Conservation (phyloP, 1,140 invertebrate species). For the Tetraneura akinire region DNA sequence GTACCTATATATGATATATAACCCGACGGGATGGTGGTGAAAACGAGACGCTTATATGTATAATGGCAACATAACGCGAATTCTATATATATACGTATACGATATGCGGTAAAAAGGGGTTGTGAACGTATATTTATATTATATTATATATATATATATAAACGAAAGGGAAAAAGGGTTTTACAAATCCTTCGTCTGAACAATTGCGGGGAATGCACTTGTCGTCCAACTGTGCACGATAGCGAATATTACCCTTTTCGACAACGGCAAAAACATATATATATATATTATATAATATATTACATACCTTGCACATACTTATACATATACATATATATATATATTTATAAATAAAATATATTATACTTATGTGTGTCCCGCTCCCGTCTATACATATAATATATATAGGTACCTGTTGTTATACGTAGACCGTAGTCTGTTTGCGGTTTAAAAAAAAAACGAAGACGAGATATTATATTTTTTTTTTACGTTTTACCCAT, state of each 20-base stretch:
- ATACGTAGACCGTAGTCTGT: neutral
- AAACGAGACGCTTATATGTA: slow-evolving; percentile 15
- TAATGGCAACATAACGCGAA: slow-evolving; percentile 31
- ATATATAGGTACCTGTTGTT: slow-evolving; percentile 45
- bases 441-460: neutral
- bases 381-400: too few species aligned
- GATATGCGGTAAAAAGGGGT: slow-evolving; percentile 30
- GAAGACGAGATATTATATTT: neutral
- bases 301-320: too few species aligned
- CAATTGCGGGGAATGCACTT: slow-evolving; percentile 43
- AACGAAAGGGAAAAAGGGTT: slow-evolving; percentile 31
- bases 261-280: neutral
- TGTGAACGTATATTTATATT: slow-evolving; percentile 8
- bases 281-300: too few species aligned
- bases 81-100: neutral
- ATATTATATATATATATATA: too few species aligned
- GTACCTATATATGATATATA: too few species aligned
- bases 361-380: neutral
- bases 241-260: slow-evolving; percentile 35
- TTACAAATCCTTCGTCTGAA: slow-evolving; percentile 28
- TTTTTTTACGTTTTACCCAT: slow-evolving; percentile 3
- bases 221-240: slow-evolving; percentile 17
- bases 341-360: slow-evolving; percentile 1
- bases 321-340: neutral
- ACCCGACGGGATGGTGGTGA: too few species aligned